Evolutionary conservation across 2,888 invertebrate genomes (phyloP).

Genomic region (Dolichomitus sp.): DNA sequence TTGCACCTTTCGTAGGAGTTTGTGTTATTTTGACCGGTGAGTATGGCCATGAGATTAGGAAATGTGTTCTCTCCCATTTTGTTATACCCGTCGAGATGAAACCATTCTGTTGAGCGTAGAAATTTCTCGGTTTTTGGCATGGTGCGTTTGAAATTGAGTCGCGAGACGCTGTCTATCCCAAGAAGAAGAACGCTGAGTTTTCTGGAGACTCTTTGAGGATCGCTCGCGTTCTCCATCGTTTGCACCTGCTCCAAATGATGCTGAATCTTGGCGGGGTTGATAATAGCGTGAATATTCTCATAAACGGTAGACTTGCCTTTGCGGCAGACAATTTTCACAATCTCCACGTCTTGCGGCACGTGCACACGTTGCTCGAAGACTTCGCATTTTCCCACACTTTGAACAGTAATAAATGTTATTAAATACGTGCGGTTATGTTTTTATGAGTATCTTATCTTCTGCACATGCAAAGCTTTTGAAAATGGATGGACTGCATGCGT

Average conservation of each 20-base stretch:
- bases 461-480: too few species aligned
- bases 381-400: constrained; percentile 86
- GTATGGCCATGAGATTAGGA: constrained; percentile 95
- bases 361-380: constrained; percentile 84
- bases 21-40: constrained; percentile 89
- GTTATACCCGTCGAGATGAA: constrained; percentile 92
- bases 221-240: not conserved
- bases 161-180: constrained; percentile 95
- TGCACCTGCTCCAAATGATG: constrained; percentile 78
- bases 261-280: constrained; percentile 87
- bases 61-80: constrained; percentile 96
- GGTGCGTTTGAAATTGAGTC: constrained; percentile 92
- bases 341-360: constrained; percentile 85
- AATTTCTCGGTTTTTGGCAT: constrained; percentile 91
- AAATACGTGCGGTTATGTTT: not conserved
- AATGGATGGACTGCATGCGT: too few species aligned
- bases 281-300: constrained; percentile 88
- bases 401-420: constrained; percentile 60
- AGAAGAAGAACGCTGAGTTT: constrained; percentile 91
- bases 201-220: constrained; percentile 55
- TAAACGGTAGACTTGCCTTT: constrained; percentile 84
- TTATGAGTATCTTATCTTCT: too few species aligned
- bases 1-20: constrained; percentile 87
- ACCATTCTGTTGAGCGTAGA: constrained; percentile 90
- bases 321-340: constrained; percentile 87